Conservation (phyloP, 92 coral and sea anemone species). For the Plumapathes pennacea region DNA sequence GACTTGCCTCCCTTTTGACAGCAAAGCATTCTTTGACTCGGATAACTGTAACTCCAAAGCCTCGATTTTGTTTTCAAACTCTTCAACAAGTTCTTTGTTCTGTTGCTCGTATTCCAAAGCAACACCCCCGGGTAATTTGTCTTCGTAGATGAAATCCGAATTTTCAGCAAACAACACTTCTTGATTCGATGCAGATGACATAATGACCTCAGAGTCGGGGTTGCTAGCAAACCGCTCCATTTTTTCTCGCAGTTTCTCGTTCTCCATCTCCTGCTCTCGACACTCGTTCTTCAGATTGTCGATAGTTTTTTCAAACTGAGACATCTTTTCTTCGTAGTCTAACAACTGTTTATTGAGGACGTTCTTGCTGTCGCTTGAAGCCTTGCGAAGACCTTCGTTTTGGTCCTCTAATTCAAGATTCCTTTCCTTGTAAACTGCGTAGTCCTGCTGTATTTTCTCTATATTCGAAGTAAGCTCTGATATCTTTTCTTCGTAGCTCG, state of each 20-base stretch:
- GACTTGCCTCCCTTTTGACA: constrained; percentile 37
- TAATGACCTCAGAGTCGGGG: constrained; percentile 25
- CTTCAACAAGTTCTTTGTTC: constrained; percentile 69
- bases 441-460: constrained; percentile 12
- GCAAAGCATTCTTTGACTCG: constrained; percentile 28
- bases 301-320: constrained; percentile 9
- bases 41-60: constrained; percentile 41
- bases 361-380: constrained; percentile 11
- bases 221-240: constrained; percentile 27
- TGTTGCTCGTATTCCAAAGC: constrained; percentile 49
- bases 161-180: constrained; percentile 35
- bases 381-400: too few relatives aligned
- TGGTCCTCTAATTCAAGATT: constrained; percentile 31
- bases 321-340: constrained; percentile 12
- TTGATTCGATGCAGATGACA: constrained; percentile 29
- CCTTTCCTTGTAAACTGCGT: constrained; percentile 21
- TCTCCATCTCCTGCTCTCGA: constrained; percentile 51
- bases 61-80: constrained; percentile 50
- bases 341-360: constrained; percentile 2
- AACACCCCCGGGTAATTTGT: background rate
- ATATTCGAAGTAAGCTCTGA: constrained; percentile 24
- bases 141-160: constrained; percentile 36
- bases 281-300: constrained; percentile 30
- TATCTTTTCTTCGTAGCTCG: constrained; percentile 10
- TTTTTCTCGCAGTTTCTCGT: constrained; percentile 50